Percentiles rank a stretch among this genome's conserved stretches.
Evolutionary conservation across 2,888 invertebrate species (phyloP).

Genomic region (Idaea biselata): DNA sequence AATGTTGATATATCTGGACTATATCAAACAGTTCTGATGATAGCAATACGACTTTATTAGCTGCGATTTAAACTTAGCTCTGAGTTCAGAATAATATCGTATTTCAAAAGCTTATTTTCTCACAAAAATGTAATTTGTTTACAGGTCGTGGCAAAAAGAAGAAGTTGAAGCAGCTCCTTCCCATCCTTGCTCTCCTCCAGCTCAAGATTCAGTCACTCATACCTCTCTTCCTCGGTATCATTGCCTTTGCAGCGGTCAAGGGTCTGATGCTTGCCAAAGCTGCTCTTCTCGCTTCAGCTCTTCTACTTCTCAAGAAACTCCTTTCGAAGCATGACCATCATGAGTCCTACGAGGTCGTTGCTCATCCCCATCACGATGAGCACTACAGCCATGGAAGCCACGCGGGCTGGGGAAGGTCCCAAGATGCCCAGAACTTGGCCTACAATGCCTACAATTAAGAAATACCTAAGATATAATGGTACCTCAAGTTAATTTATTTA

Average conservation of each 20-base stretch:
- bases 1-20: too few species aligned
- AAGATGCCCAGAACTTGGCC: slow-evolving; percentile 85
- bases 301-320: slow-evolving; percentile 85
- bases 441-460: slow-evolving; percentile 84
- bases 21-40: too few species aligned
- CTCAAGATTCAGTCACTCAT: slow-evolving; percentile 89
- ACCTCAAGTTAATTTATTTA: slow-evolving; percentile 74
- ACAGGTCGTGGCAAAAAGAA: slow-evolving; percentile 90
- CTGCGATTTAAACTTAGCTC: not conserved
- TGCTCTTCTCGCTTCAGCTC: slow-evolving; percentile 87
- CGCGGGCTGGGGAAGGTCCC: slow-evolving; percentile 84
- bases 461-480: slow-evolving; percentile 58
- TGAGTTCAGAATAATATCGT: not conserved
- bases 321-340: slow-evolving; percentile 83
- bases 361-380: slow-evolving; percentile 84
- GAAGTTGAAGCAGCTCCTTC: slow-evolving; percentile 87
- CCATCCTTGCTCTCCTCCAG: slow-evolving; percentile 87
- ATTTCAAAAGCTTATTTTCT: not conserved
- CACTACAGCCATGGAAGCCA: slow-evolving; percentile 77
- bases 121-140: slow-evolving; percentile 31
- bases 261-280: slow-evolving; percentile 91
- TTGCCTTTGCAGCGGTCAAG: slow-evolving; percentile 91
- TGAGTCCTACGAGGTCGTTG: slow-evolving; percentile 89
- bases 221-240: slow-evolving; percentile 86
- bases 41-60: not conserved